Percentiles rank a stretch among this genome's conserved stretches.
Evolutionary conservation across 2,797 vertebrate genomes (phyloP).

Genomic region (Hydrolagus colliei): DNA sequence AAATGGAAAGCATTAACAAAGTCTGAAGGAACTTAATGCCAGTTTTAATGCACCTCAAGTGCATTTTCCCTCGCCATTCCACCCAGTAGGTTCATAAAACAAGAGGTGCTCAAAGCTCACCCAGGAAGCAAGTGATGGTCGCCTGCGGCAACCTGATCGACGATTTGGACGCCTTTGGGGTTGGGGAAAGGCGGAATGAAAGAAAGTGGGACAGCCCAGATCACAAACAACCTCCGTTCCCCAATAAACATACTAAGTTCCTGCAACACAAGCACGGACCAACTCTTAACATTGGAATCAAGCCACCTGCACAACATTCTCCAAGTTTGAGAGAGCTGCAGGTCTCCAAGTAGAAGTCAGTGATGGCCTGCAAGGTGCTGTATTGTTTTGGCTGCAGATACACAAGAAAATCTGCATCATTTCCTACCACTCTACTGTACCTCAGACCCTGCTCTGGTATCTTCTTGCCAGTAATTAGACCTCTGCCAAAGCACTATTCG

Average conservation of each 20-base stretch:
- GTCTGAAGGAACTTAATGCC: too few relatives aligned
- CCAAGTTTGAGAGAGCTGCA: background rate
- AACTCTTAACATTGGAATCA: background rate
- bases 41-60: too few relatives aligned
- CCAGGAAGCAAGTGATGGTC: background rate
- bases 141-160: too few relatives aligned
- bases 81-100: too few relatives aligned
- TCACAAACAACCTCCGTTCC: too few relatives aligned
- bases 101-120: background rate
- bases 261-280: background rate
- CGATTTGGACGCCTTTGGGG: background rate
- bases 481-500: too few relatives aligned
- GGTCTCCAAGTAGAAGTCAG: background rate
- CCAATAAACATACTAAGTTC: background rate
- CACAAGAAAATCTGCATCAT: background rate
- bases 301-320: background rate
- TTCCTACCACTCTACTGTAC: background rate
- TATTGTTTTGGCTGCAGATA: background rate
- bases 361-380: too few relatives aligned
- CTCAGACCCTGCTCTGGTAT: background rate
- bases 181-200: background rate
- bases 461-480: too few relatives aligned
- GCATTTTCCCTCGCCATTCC: too few relatives aligned
- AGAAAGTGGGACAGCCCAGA: too few relatives aligned
- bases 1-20: too few relatives aligned